These are phyloP conservation scores for Echinops telfairi DNA, from an alignment of 2,113 vertebrate genomes.

Conservation along the genomic window DNA sequence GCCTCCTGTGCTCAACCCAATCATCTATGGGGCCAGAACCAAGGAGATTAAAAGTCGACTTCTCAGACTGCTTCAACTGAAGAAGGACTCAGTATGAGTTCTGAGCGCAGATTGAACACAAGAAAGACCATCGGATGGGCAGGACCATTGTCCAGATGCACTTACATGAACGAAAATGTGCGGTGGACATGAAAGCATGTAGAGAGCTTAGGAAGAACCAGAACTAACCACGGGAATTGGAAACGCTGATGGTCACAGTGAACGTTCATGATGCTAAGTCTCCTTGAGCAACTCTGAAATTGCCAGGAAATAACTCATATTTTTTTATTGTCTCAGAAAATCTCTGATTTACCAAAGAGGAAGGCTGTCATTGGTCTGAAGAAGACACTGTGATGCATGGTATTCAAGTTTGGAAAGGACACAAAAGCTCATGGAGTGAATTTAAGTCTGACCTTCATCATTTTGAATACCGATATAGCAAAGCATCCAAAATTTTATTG, in stretches of 20 bases:
- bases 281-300: background rate
- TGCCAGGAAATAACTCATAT: background rate
- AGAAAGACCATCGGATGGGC: background rate
- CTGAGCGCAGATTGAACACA: background rate
- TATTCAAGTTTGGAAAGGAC: background rate
- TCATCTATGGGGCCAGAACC: slow-evolving; percentile 78
- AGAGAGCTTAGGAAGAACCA: background rate
- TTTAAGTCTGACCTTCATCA: background rate
- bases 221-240: background rate
- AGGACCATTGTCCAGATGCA: background rate
- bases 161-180: background rate
- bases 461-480: background rate
- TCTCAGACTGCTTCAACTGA: slow-evolving; percentile 53
- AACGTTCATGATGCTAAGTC: background rate
- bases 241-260: background rate
- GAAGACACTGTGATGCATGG: background rate
- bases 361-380: background rate
- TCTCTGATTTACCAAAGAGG: background rate
- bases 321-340: slow-evolving; percentile 10
- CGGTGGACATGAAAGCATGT: background rate
- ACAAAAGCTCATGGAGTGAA: background rate
- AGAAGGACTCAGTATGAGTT: slow-evolving; percentile 40
- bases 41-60: slow-evolving; percentile 71
- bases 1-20: slow-evolving; percentile 80
- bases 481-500: background rate